A percentile compares a stretch with the other conserved stretches of the same genome.
Evolutionary conservation across 2,797 vertebrate genomes (phyloP).

Genomic region (Adelosebastes latens): DNA sequence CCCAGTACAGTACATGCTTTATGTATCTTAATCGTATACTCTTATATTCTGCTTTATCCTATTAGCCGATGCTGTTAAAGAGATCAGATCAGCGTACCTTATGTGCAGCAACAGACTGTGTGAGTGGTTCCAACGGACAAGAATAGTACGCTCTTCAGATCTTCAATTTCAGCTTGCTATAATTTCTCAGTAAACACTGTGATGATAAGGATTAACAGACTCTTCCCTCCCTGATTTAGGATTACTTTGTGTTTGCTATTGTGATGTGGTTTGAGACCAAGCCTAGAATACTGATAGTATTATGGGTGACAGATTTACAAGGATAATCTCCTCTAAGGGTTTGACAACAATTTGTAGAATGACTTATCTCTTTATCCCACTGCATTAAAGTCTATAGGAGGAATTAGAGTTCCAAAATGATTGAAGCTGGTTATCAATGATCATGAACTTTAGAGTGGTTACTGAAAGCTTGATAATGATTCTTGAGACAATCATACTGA

Average conservation of each 20-base stretch:
- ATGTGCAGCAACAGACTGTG: not conserved
- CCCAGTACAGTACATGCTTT: not conserved
- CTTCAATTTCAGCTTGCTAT: constrained; percentile 2
- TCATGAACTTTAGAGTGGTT: constrained; percentile 13
- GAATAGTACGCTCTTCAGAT: not conserved
- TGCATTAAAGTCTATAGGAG: constrained; percentile 39
- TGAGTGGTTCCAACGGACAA: not conserved
- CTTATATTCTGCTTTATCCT: not conserved
- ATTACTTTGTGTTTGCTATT: constrained; percentile 62
- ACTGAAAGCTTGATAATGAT: constrained; percentile 5
- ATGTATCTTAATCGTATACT: not conserved
- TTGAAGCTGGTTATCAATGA: constrained; percentile 35
- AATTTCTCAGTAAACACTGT: constrained; percentile 53
- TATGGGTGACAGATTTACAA: constrained; percentile 66
- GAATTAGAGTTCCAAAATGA: constrained; percentile 25
- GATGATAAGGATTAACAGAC: constrained; percentile 53
- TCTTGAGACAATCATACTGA: not conserved
- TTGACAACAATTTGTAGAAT: constrained; percentile 66
- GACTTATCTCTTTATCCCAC: constrained; percentile 60
- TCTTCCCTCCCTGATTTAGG: constrained; percentile 44
- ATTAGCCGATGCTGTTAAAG: not conserved
- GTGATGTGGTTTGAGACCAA: constrained; percentile 45
- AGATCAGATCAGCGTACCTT: not conserved
- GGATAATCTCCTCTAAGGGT: constrained; percentile 67
- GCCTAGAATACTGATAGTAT: constrained; percentile 47